Evolutionary conservation across 2,113 vertebrate species (phyloP).

Genomic region (Caranx melampygus): DNA sequence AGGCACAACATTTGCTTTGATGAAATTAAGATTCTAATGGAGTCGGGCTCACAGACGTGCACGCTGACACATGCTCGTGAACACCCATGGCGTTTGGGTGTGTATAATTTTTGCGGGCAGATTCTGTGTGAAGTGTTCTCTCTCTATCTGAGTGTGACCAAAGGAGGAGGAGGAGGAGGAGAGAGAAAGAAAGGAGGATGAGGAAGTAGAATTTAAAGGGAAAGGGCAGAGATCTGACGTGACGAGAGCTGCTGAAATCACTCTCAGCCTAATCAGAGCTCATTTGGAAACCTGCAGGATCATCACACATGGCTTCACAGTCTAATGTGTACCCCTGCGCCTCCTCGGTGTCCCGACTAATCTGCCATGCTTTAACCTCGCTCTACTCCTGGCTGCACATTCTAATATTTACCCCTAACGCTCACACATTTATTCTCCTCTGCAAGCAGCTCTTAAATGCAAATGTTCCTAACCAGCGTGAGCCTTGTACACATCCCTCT

Average conservation of each 20-base stretch:
- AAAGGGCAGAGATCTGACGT: constrained; percentile 54
- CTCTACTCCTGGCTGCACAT: constrained; percentile 66
- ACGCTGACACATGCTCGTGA: constrained; percentile 30
- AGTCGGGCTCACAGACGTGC: constrained; percentile 42
- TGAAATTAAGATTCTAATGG: constrained; percentile 63
- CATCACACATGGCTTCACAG: constrained; percentile 78
- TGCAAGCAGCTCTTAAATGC: constrained; percentile 55
- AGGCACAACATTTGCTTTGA: constrained; percentile 63
- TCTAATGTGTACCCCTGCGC: constrained; percentile 69
- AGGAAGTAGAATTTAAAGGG: constrained; percentile 43
- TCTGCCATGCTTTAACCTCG: constrained; percentile 68
- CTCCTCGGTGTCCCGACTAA: constrained; percentile 64
- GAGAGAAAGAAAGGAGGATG: constrained; percentile 37
- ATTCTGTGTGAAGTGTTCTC: constrained; percentile 42
- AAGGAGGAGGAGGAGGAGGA: constrained; percentile 43
- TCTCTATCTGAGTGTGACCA: constrained; percentile 50
- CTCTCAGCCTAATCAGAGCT: constrained; percentile 76
- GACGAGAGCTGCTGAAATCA: constrained; percentile 79
- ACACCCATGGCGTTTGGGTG: constrained; percentile 48
- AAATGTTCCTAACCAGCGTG: constrained; percentile 62
- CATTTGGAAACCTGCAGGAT: constrained; percentile 77
- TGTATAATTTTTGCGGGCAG: constrained; percentile 45
- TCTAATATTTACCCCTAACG: constrained; percentile 73
- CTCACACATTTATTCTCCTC: constrained; percentile 62
- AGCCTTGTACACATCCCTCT: constrained; percentile 48